Percentiles rank a stretch among this genome's conserved stretches.
Evolutionary conservation across 2,113 vertebrate species (phyloP).

Genomic region (Argyrosomus japonicus): DNA sequence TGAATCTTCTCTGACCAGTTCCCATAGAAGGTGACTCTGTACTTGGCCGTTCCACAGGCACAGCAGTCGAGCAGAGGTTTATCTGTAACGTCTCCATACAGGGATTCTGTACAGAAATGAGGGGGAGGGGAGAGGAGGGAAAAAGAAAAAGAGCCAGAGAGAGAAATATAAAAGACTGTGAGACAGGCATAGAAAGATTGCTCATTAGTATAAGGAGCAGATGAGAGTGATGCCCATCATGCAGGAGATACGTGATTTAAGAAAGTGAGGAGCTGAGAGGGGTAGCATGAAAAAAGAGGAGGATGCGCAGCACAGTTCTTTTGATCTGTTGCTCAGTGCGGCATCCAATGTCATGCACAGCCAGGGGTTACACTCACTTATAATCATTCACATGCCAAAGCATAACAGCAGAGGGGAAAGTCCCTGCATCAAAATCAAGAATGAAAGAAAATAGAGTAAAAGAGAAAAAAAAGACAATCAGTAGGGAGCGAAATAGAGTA

Average conservation of each 20-base stretch:
- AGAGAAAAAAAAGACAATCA: constrained; percentile 10
- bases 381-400: constrained; percentile 52
- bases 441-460: constrained; percentile 32
- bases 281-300: not conserved
- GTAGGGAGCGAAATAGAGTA: constrained; percentile 21
- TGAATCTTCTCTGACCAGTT: constrained; percentile 99
- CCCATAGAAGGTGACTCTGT: constrained; percentile 96
- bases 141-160: constrained; percentile 18
- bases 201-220: constrained; percentile 35
- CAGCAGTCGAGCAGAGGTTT: constrained; percentile 92
- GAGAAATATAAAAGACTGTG: constrained; percentile 22
- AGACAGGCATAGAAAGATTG: constrained; percentile 28
- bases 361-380: constrained; percentile 55
- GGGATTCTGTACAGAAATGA: constrained; percentile 82
- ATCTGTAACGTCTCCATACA: constrained; percentile 87
- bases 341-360: constrained; percentile 63
- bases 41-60: constrained; percentile 97
- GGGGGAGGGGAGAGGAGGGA: not conserved
- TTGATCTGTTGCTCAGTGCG: constrained; percentile 53
- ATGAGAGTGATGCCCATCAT: constrained; percentile 35
- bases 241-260: constrained; percentile 32
- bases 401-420: constrained; percentile 32
- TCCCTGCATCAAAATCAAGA: constrained; percentile 41
- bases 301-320: constrained; percentile 38
- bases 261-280: constrained; percentile 7